These are phyloP conservation scores for Achroia grisella DNA, from an alignment of 1,140 invertebrate genomes.

Conservation along the genomic window DNA sequence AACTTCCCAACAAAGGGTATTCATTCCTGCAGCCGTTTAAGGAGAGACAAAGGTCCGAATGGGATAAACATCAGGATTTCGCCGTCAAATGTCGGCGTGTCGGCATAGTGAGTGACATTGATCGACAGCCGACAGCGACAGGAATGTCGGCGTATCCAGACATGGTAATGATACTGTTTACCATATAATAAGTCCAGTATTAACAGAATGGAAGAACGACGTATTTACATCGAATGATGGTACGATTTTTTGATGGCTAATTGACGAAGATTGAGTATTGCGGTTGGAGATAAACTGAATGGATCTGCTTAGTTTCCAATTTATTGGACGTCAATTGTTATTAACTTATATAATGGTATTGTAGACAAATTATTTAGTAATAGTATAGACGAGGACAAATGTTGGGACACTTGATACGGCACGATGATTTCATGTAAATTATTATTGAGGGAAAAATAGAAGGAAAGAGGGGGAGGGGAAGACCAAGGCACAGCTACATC, in stretches of 20 bases:
- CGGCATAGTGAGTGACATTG: conserved; percentile 39
- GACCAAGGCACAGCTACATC: no score
- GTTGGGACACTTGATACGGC: no score
- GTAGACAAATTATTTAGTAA: no score
- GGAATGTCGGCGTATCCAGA: conserved; percentile 22
- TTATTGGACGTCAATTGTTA: no score
- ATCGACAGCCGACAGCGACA: conserved; percentile 37
- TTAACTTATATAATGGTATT: no score
- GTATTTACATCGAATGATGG: conserved; percentile 3
- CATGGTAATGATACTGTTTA: conserved; percentile 61
- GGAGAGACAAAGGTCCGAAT: conserved; percentile 52
- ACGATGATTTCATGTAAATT: no score
- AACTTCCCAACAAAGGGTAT: conserved; percentile 50
- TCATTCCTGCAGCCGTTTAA: conserved; percentile 53
- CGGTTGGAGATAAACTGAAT: no score
- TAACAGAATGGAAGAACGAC: conserved; percentile 21
- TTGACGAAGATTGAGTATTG: no score
- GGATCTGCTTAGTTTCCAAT: neutral
- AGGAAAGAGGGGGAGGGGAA: no score
- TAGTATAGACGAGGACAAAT: no score
- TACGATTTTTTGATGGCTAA: no score
- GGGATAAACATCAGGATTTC: conserved; percentile 47
- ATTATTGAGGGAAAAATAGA: no score
- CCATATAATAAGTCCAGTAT: conserved; percentile 60
- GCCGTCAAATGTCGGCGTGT: conserved; percentile 27